phyloP scores from a whole-genome alignment of 2,113 vertebrate species.

The Limanda limanda region DNA sequence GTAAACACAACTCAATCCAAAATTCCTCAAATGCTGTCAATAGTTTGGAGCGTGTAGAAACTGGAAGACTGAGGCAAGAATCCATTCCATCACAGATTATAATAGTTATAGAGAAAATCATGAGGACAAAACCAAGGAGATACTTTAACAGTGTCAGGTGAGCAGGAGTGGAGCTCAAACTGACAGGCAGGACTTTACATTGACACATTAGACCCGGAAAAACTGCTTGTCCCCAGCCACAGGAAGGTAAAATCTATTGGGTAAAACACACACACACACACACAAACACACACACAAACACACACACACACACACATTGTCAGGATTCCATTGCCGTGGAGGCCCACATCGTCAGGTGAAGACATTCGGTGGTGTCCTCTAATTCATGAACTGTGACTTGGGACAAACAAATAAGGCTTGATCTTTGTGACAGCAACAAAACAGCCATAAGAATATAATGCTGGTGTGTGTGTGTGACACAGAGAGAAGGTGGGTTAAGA shows the following conservation, averaged over 20 bases:
- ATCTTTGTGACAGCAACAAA: slow-evolving; percentile 64
- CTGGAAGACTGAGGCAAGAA: slow-evolving; percentile 55
- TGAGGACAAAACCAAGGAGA: not conserved
- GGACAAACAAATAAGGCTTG: slow-evolving; percentile 48
- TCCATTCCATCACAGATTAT: slow-evolving; percentile 43
- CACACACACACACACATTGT: slow-evolving; percentile 17
- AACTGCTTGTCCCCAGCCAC: slow-evolving; percentile 31
- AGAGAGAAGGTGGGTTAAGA: not conserved
- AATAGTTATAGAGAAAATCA: slow-evolving; percentile 29
- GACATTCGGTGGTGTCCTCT: slow-evolving; percentile 17
- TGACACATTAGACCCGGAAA: slow-evolving; percentile 35
- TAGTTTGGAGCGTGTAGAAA: slow-evolving; percentile 70
- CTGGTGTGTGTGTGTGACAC: slow-evolving; percentile 17
- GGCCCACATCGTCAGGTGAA: slow-evolving; percentile 42
- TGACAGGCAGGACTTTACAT: slow-evolving; percentile 22
- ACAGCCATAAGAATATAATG: slow-evolving; percentile 24
- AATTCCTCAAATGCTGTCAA: slow-evolving; percentile 73
- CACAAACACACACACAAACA: slow-evolving; percentile 11
- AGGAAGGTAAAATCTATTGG: slow-evolving; percentile 2
- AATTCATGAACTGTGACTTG: slow-evolving; percentile 50
- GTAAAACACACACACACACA: slow-evolving; percentile 6
- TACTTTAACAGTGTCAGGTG: slow-evolving; percentile 40
- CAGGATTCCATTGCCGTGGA: slow-evolving; percentile 56
- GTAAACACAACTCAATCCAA: slow-evolving; percentile 55
- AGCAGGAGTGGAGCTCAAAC: slow-evolving; percentile 12